Evolutionary conservation across 2,797 vertebrate genomes (phyloP).

Genomic region (Serranus cabrilla): DNA sequence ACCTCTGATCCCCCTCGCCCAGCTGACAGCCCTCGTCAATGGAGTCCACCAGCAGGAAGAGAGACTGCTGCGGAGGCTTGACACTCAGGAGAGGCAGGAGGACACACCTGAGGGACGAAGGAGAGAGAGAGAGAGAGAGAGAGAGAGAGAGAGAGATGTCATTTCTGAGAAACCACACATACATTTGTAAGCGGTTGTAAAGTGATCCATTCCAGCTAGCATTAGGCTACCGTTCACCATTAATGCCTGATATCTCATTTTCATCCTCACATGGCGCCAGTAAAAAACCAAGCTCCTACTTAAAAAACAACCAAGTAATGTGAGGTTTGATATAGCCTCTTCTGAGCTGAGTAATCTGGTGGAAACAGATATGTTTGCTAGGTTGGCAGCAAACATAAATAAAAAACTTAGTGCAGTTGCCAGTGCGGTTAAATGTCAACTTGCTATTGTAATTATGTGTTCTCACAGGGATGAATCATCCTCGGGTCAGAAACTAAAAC

Average conservation of each 20-base stretch:
- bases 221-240: not conserved
- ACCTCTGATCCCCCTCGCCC: slow-evolving; percentile 89
- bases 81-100: slow-evolving; percentile 93
- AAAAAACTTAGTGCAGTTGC: not conserved
- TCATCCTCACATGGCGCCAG: not conserved
- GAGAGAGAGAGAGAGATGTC: not conserved
- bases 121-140: not conserved
- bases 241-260: not conserved
- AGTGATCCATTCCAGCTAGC: too few relatives aligned
- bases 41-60: slow-evolving; percentile 95
- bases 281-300: not conserved
- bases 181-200: too few relatives aligned
- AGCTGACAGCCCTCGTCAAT: slow-evolving; percentile 94
- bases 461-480: not conserved
- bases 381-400: not conserved
- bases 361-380: not conserved
- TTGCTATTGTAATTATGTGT: not conserved
- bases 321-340: not conserved
- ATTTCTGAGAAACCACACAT: not conserved
- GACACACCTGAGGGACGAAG: slow-evolving; percentile 87
- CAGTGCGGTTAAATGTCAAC: not conserved
- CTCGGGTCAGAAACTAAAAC: not conserved
- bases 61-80: slow-evolving; percentile 92
- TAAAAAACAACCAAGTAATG: not conserved
- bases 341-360: not conserved